phyloP scores from a whole-genome alignment of 2,888 invertebrate species.

The Laspeyria flexula region DNA sequence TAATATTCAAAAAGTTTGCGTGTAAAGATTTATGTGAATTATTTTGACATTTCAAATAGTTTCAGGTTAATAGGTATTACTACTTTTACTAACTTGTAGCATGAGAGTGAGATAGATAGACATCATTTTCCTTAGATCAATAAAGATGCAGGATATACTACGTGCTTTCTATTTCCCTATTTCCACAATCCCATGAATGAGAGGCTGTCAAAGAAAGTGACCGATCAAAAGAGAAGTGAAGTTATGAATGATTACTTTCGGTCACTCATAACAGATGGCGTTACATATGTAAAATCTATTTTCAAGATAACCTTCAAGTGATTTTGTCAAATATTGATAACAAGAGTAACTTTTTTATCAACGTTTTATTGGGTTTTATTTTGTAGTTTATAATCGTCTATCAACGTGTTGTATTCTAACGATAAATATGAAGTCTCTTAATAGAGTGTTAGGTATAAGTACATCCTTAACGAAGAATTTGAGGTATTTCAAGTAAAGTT shows the following conservation, averaged over 20 bases:
- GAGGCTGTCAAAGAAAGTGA: neutral
- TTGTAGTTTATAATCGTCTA: slow-evolving; percentile 45
- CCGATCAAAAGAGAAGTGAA: neutral
- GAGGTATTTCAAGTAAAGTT: slow-evolving; percentile 62
- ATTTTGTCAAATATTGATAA: slow-evolving; percentile 83
- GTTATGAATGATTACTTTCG: slow-evolving; percentile 26
- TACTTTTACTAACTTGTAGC: slow-evolving; percentile 1
- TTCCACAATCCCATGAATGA: neutral
- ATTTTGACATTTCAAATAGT: slow-evolving; percentile 24
- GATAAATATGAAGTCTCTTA: slow-evolving; percentile 73
- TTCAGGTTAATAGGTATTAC: neutral
- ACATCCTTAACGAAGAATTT: slow-evolving; percentile 68
- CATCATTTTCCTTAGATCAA: neutral
- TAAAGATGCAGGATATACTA: neutral
- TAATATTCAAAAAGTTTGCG: slow-evolving; percentile 4
- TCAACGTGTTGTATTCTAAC: slow-evolving; percentile 39
- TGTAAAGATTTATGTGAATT: slow-evolving; percentile 9
- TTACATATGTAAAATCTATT: slow-evolving; percentile 66
- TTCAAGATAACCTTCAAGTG: slow-evolving; percentile 84
- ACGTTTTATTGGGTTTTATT: slow-evolving; percentile 44
- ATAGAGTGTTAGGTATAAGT: slow-evolving; percentile 67
- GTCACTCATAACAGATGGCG: slow-evolving; percentile 68
- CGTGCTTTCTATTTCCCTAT: neutral
- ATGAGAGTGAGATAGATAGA: slow-evolving; percentile 17
- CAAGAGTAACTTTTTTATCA: slow-evolving; percentile 58